These are phyloP conservation scores for Channa argus DNA, from an alignment of 2,113 vertebrate genomes.

Conservation along the genomic window DNA sequence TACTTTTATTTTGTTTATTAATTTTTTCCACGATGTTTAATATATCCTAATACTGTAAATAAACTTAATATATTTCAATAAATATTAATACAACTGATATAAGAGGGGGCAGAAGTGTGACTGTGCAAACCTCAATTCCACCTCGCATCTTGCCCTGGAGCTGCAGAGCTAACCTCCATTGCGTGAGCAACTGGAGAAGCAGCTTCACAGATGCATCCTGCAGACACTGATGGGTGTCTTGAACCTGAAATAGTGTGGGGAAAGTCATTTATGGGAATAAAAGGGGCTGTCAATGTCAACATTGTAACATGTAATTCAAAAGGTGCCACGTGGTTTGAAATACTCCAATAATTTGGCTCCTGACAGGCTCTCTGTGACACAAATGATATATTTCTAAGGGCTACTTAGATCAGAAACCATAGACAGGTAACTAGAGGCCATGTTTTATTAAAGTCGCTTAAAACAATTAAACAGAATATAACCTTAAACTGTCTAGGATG, in stretches of 20 bases:
- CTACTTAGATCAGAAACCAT: slow-evolving; percentile 5
- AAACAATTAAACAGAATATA: slow-evolving; percentile 4
- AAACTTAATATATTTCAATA: no score
- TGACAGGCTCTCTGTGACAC: no score
- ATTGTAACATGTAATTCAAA: background rate
- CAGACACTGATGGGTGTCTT: slow-evolving; percentile 93
- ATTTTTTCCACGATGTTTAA: no score
- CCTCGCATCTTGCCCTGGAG: slow-evolving; percentile 89
- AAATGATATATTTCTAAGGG: background rate
- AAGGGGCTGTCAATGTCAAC: background rate
- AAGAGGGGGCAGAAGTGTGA: background rate
- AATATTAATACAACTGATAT: background rate
- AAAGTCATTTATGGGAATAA: background rate
- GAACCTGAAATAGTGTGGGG: slow-evolving; percentile 77
- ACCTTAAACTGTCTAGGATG: background rate
- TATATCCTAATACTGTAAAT: no score
- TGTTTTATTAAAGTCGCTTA: background rate
- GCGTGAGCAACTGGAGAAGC: slow-evolving; percentile 95
- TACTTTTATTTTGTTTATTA: no score
- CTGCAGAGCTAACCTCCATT: slow-evolving; percentile 95
- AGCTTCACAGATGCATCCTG: slow-evolving; percentile 97
- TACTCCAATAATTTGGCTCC: background rate
- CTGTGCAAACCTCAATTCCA: slow-evolving; percentile 86
- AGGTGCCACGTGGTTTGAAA: background rate
- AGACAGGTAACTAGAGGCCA: background rate